A percentile compares a stretch with the other conserved stretches of the same genome.
Conservation (phyloP, 2,888 invertebrate species). For the Zhuqinia jingwanae region DNA sequence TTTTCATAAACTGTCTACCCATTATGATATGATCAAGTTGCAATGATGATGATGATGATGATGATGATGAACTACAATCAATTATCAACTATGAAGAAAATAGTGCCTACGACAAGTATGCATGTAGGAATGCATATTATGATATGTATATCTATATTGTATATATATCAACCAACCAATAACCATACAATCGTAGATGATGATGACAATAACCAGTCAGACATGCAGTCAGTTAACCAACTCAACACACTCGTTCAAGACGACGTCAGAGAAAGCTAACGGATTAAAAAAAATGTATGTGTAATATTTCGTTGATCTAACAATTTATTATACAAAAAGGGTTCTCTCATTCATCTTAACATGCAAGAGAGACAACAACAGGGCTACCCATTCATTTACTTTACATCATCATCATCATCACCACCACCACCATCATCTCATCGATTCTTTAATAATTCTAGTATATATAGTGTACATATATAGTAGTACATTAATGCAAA, state of each 20-base stretch:
- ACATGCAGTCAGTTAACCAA: constrained; percentile 27
- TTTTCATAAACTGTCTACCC: constrained; percentile 1
- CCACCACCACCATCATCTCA: too few relatives aligned
- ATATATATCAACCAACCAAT: neutral
- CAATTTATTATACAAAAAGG: neutral
- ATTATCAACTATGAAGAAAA: constrained; percentile 37
- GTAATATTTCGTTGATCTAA: too few relatives aligned
- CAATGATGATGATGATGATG: constrained; percentile 29
- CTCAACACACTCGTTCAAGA: neutral
- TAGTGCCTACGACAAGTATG: constrained; percentile 4
- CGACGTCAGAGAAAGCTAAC: constrained; percentile 61
- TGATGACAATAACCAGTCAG: constrained; percentile 56
- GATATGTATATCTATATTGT: too few relatives aligned
- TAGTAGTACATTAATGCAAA: constrained; percentile 19
- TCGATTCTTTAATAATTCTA: too few relatives aligned
- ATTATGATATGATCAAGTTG: constrained; percentile 14
- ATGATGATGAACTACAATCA: constrained; percentile 37
- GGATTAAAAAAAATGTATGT: constrained; percentile 27
- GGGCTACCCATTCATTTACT: constrained; percentile 25
- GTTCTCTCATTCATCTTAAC: neutral
- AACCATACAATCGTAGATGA: neutral
- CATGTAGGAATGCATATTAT: too few relatives aligned
- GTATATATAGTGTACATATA: too few relatives aligned
- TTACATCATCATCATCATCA: too few relatives aligned
- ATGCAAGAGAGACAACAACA: neutral